Base-by-base conservation (phyloP, 2,113 vertebrate species). In the Vireo altiloquus region DNA sequence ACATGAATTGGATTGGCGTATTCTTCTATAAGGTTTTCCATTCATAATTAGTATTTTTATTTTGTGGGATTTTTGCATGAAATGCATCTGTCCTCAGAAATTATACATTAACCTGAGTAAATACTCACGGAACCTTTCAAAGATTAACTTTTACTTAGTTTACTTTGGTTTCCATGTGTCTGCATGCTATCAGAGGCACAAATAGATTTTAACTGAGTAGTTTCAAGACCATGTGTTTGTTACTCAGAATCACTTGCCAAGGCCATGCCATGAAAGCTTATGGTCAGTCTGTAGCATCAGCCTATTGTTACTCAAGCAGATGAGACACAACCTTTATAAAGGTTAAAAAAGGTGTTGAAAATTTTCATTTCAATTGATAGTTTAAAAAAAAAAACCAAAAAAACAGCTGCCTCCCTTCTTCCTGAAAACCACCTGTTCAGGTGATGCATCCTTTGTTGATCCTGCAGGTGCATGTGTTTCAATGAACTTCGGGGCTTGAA, bases 21-120 rank as follows among this genome's bases (percentile, higher is more conserved):
- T 23, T 87, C 35, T 33, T 5, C 46, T 65, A 2, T 6, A 14
- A 74, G 13, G 5, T 56, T 87, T 86, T 71, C 31, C n/a, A 25
- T 66, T 85, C 33, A 10, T 77, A 65, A 54, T 10, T 39, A 37
- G 13, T 50, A 8, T 69, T 96, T 86, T 86, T 65, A 9, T 89
- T 89, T 90, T 40, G 13, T 77, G 39, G 46, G 23, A 37, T 66
- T 87, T 87, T 84, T 81, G 23, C 44, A 6, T 86, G 4, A 71
- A 81, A 63, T 66, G 39, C 27, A 14, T 66, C 68, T 70, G 33
- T 95, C 63, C 39, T 81, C 50, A 78, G 82, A 87, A 95, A 94
- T 92, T 85, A 69, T 53, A 85, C 60, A 78, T 90, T 93, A 94
- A 91, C 87, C 22, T 84, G 71, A 87, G 83, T 71, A 91, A 89